A percentile compares a stretch with the other conserved stretches of the same genome.
Conservation (phyloP, 1,140 invertebrate genomes). For the Notospermus geniculatus region DNA sequence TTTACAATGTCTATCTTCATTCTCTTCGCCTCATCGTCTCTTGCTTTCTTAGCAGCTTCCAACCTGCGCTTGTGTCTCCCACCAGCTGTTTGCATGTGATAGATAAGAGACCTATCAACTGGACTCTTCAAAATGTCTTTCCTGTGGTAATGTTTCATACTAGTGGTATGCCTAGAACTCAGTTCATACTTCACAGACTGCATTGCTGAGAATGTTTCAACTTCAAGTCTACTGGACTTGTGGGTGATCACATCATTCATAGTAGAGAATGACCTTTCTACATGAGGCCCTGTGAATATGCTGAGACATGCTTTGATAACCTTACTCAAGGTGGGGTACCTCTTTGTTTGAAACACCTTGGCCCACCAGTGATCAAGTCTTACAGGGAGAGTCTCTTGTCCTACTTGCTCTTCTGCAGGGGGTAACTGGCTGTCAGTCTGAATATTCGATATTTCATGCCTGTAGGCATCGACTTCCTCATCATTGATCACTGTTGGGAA, state of each 20-base stretch:
- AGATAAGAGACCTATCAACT: background rate
- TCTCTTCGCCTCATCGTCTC: too few species aligned
- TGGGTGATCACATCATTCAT: slow-evolving; percentile 19
- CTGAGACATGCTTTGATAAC: slow-evolving; percentile 10
- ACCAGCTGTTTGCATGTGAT: slow-evolving; percentile 1
- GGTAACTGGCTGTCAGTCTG: slow-evolving; percentile 1
- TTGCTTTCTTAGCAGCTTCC: too few species aligned
- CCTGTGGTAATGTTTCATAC: slow-evolving; percentile 14
- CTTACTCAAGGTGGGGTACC: slow-evolving; percentile 14
- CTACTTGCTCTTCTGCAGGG: background rate
- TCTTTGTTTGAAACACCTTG: slow-evolving; percentile 8
- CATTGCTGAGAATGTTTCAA: slow-evolving; percentile 15
- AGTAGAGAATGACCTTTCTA: slow-evolving; percentile 21
- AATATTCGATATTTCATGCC: slow-evolving; percentile 12
- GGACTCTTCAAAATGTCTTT: slow-evolving; percentile 10
- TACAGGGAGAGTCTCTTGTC: too few species aligned
- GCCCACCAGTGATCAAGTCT: slow-evolving; percentile 20
- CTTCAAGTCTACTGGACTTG: slow-evolving; percentile 14
- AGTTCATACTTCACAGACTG: slow-evolving; percentile 25
- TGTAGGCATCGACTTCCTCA: background rate
- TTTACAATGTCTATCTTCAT: too few species aligned
- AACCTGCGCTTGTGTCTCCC: background rate
- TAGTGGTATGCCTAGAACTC: slow-evolving; percentile 2
- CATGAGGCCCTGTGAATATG: slow-evolving; percentile 25
- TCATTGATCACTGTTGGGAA: slow-evolving; percentile 11